Base-by-base conservation (phyloP, 2,113 vertebrate species). In the Menidia beryllina region DNA sequence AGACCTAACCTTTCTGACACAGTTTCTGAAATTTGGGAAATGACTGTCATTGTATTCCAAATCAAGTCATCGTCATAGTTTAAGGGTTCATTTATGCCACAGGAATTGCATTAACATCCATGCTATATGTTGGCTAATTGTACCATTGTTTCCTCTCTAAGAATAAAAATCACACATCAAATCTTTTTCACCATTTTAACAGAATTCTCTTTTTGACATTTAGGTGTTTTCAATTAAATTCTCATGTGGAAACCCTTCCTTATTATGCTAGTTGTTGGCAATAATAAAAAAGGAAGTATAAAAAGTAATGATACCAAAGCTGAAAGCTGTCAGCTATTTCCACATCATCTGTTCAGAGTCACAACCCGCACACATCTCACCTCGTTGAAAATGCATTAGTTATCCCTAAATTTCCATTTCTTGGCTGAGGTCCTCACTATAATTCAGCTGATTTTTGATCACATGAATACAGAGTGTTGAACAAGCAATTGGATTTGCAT, bases 401-500 rank as follows among this genome's bases (percentile, higher is more conserved):
- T 88, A 89, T 74, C 73, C 80, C 67, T 23, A 82, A 86, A 87
- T 82, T 86, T 88, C 72, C 82, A 86, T 88, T 86, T 78, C 72
- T 79, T 73, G 76, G 50, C 81, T 65, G 60, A 86, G 77, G 75
- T 82, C 76, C 38, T 41, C 17, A 5, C 64, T 69, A 69, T 78
- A 75, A 86, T 88, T 85, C 83, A 34, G 58, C 58, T 52, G 67
- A 79, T 79, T 88, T 90, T 85, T 86, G 83, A 91, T 88, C 85
- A 88, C 75, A 88, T 70, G 79, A 87, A 90, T 77, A 89, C 88
- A 90, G 86, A 75, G 80, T 84, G 85, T 89, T 8, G 59, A 79
- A 88, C 88, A 89, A 85, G 85, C 82, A 72, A 87, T 84, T 77
- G 50, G 84, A 89, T 91, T 89, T 89, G 83, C 88, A 89, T 88